Percentiles rank a stretch among this genome's conserved stretches.
Evolutionary conservation across 2,113 vertebrate genomes (phyloP).

Genomic region (Equus przewalskii): DNA sequence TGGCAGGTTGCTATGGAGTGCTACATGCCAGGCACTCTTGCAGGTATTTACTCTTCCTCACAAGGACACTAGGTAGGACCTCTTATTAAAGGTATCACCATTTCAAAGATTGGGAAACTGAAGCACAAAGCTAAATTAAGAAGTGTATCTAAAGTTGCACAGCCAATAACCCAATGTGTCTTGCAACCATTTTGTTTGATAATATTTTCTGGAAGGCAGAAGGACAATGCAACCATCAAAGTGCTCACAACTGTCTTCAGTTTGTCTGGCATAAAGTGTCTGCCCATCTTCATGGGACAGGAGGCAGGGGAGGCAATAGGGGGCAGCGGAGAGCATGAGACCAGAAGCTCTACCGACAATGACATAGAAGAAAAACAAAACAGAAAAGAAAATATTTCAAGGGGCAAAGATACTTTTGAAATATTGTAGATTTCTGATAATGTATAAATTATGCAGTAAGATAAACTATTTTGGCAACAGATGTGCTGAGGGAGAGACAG

Average conservation of each 20-base stretch:
- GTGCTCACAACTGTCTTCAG: background rate
- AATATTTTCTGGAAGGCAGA: conserved; percentile 26
- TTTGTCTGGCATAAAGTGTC: background rate
- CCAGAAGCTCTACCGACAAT: background rate
- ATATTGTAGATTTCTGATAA: background rate
- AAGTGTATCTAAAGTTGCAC: background rate
- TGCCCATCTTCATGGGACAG: background rate
- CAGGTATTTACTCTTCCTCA: background rate
- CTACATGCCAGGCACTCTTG: background rate
- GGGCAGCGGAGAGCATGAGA: background rate
- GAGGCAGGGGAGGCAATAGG: background rate
- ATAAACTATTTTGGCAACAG: background rate
- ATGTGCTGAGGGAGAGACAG: background rate
- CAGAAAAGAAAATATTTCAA: conserved; percentile 43
- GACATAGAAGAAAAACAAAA: conserved; percentile 54
- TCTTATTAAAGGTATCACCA: background rate
- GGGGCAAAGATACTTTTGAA: conserved; percentile 10
- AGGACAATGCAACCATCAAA: background rate
- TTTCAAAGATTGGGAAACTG: background rate
- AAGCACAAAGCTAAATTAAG: background rate
- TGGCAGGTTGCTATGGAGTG: background rate
- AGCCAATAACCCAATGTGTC: background rate
- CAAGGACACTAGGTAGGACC: background rate
- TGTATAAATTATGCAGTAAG: conserved; percentile 20
- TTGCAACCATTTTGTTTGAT: background rate